These are phyloP conservation scores for Pemphigus obesinymphae DNA, from an alignment of 1,140 invertebrate species.

Conservation along the genomic window DNA sequence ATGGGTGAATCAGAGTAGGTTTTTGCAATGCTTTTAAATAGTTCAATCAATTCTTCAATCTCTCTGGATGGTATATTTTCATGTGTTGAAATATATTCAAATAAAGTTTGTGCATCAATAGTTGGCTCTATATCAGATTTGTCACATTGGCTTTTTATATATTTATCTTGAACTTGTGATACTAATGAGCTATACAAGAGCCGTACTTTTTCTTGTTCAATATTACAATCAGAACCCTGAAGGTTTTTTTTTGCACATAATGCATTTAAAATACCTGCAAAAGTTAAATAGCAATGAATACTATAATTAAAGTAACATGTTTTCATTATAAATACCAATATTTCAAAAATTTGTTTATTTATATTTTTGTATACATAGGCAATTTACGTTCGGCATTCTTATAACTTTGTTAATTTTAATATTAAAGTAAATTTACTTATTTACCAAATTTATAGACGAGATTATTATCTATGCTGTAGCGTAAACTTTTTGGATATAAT, in stretches of 20 bases:
- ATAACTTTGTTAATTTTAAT: not conserved
- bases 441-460: too few species aligned
- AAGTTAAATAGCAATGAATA: not conserved
- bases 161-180: constrained; percentile 23
- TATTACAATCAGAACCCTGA: not conserved
- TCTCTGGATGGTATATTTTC: constrained; percentile 15
- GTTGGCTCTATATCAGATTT: constrained; percentile 13
- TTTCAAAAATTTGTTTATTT: too few species aligned
- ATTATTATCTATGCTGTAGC: too few species aligned
- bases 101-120: constrained; percentile 12
- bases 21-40: constrained; percentile 32
- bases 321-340: too few species aligned
- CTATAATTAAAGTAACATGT: not conserved
- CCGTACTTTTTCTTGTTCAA: constrained; percentile 19
- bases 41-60: constrained; percentile 25
- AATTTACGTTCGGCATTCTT: too few species aligned
- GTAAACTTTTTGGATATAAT: too few species aligned
- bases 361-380: too few species aligned
- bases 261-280: constrained; percentile 14
- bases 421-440: too few species aligned
- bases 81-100: constrained; percentile 27
- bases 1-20: constrained; percentile 11
- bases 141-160: constrained; percentile 23
- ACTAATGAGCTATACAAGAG: not conserved
- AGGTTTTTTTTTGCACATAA: constrained; percentile 23